These are phyloP conservation scores for Melanotaenia pygmaea DNA, from an alignment of 2,797 vertebrate genomes.

Conservation along the genomic window DNA sequence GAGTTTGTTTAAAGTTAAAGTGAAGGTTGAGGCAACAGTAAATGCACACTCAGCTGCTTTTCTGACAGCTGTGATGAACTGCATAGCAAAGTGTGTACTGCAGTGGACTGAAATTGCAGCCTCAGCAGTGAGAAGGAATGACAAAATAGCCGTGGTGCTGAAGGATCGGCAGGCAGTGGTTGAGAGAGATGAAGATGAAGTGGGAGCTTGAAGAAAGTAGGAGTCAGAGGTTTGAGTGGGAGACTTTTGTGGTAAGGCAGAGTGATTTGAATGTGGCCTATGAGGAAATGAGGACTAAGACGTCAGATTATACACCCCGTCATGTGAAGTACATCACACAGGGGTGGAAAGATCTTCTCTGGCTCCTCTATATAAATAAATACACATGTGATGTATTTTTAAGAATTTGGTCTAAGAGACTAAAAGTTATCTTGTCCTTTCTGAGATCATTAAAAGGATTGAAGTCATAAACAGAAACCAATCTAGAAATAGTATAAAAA, in stretches of 20 bases:
- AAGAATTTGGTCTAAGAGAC: too few species aligned
- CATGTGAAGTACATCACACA: constrained; percentile 23
- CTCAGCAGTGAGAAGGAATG: constrained; percentile 60
- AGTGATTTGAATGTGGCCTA: constrained; percentile 47
- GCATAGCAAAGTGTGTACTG: constrained; percentile 14
- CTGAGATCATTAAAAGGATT: not conserved
- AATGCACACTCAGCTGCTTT: constrained; percentile 57
- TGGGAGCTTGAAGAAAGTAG: constrained; percentile 56
- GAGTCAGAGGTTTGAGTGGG: constrained; percentile 71
- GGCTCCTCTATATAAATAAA: not conserved
- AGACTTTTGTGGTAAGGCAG: constrained; percentile 46
- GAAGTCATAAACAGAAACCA: not conserved
- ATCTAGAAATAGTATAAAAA: not conserved
- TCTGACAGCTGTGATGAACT: constrained; percentile 57
- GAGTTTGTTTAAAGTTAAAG: constrained; percentile 32
- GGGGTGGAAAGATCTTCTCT: constrained; percentile 1
- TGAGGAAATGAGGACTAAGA: constrained; percentile 57
- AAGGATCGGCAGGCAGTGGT: constrained; percentile 35
- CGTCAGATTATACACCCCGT: constrained; percentile 31
- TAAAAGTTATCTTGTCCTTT: too few species aligned
- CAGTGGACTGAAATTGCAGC: constrained; percentile 53
- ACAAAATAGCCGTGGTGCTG: constrained; percentile 45
- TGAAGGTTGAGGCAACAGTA: constrained; percentile 37
- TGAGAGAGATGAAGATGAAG: constrained; percentile 39
- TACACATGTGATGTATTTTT: not conserved